phyloP scores from a whole-genome alignment of 2,888 invertebrate species.

The Cosmopolites sordidus region DNA sequence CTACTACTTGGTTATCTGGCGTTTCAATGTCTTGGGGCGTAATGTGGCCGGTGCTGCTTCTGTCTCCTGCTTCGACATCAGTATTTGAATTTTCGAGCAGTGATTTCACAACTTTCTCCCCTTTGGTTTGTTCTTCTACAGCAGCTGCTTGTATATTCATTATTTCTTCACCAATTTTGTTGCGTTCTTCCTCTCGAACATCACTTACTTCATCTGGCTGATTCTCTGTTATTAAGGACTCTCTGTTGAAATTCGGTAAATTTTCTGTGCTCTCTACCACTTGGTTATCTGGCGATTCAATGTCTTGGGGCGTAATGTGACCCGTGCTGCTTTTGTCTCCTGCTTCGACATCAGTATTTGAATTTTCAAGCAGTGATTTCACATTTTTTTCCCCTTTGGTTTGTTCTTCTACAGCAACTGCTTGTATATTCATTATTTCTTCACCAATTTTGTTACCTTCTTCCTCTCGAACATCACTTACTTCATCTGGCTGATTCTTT shows the following conservation, averaged over 20 bases:
- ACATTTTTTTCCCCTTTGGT: not conserved
- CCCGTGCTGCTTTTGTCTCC: too few species aligned
- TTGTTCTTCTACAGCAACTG: not conserved
- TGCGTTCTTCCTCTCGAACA: conserved; percentile 2
- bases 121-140: conserved; percentile 3
- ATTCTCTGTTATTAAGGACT: too few species aligned
- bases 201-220: conserved; percentile 7
- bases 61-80: too few species aligned
- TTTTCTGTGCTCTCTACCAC: too few species aligned
- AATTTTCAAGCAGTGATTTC: not conserved
- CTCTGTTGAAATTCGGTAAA: too few species aligned
- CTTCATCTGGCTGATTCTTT: too few species aligned
- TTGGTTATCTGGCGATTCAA: too few species aligned
- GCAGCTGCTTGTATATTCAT: not conserved
- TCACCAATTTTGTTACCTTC: conserved; percentile 4
- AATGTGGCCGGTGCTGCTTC: too few species aligned
- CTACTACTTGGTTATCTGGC: too few species aligned
- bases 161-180: conserved; percentile 2
- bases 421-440: not conserved
- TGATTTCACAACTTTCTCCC: not conserved
- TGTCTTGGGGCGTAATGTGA: too few species aligned
- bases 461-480: conserved; percentile 5
- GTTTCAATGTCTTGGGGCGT: too few species aligned
- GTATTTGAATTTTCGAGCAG: not conserved
- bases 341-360: too few species aligned